phyloP scores from a whole-genome alignment of 2,797 vertebrate species.

The Schizopygopsis pylzovi region DNA sequence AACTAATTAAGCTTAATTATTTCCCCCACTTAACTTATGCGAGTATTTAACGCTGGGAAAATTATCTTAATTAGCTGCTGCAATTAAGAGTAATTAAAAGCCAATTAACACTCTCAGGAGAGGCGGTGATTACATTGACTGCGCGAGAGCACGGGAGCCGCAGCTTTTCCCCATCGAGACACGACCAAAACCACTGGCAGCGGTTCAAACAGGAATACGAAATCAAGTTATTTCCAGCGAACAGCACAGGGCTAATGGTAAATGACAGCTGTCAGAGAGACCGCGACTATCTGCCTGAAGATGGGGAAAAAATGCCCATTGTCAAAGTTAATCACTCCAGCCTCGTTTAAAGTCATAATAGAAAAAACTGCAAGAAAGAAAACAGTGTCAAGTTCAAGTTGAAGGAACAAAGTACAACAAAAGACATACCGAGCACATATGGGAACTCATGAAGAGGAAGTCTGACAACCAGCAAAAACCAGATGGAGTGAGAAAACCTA shows the following conservation, averaged over 20 bases:
- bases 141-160: neutral
- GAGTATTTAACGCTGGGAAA: conserved; percentile 77
- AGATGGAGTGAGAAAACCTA: conserved; percentile 61
- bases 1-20: conserved; percentile 77
- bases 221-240: conserved; percentile 70
- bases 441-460: conserved; percentile 66
- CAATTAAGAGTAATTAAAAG: conserved; percentile 81
- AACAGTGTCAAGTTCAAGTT: conserved; percentile 77
- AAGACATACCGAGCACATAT: conserved; percentile 72
- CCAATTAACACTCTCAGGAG: conserved; percentile 73
- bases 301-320: conserved; percentile 68
- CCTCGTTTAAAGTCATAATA: conserved; percentile 70
- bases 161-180: conserved; percentile 46
- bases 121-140: conserved; percentile 66
- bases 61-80: conserved; percentile 76
- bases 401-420: conserved; percentile 75
- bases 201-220: conserved; percentile 61
- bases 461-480: conserved; percentile 71
- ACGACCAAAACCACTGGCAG: conserved; percentile 42
- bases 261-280: conserved; percentile 78
- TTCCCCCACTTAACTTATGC: conserved; percentile 64
- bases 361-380: conserved; percentile 34
- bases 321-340: conserved; percentile 78
- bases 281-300: conserved; percentile 70
- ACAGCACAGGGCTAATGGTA: conserved; percentile 70